Percentiles rank a stretch among this genome's conserved stretches.
These are phyloP conservation scores for Pocillopora damicornis DNA, from an alignment of 64 coral and sea anemone species.

Conservation along the genomic window DNA sequence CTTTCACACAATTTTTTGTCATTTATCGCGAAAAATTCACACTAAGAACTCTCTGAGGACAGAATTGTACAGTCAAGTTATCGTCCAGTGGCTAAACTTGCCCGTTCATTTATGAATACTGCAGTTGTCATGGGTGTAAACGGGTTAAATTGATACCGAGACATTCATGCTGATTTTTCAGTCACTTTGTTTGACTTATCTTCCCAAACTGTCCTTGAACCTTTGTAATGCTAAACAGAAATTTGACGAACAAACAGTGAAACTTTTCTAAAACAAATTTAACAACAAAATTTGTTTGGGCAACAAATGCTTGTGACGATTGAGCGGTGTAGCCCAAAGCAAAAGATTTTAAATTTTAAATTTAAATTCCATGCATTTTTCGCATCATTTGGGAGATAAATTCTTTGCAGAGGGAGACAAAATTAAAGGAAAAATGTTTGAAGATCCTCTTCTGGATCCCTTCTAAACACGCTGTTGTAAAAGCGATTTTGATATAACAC, in stretches of 20 bases:
- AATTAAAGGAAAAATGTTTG: neutral
- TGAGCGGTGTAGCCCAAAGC: neutral
- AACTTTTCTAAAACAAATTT: slow-evolving; percentile 2
- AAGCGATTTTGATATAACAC: too few relatives aligned
- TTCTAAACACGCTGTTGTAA: too few relatives aligned
- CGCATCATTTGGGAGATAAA: neutral
- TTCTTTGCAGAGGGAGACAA: neutral
- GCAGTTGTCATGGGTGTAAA: neutral
- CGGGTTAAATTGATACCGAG: neutral
- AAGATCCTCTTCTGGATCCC: too few relatives aligned
- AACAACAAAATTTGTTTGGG: neutral
- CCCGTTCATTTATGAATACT: neutral
- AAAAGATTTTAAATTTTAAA: neutral
- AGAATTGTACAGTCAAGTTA: neutral
- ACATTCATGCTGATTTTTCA: slow-evolving; percentile 1
- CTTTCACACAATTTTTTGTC: too few relatives aligned
- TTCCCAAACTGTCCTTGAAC: neutral
- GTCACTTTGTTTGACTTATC: neutral
- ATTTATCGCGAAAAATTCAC: too few relatives aligned
- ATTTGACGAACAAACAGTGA: neutral
- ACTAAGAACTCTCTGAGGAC: too few relatives aligned
- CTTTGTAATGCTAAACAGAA: slow-evolving; percentile 18
- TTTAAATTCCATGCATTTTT: neutral
- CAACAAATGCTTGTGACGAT: neutral
- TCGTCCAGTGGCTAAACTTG: neutral